Evolutionary conservation across 1,140 invertebrate genomes (phyloP).

Genomic region (Trichoplusia ni): DNA sequence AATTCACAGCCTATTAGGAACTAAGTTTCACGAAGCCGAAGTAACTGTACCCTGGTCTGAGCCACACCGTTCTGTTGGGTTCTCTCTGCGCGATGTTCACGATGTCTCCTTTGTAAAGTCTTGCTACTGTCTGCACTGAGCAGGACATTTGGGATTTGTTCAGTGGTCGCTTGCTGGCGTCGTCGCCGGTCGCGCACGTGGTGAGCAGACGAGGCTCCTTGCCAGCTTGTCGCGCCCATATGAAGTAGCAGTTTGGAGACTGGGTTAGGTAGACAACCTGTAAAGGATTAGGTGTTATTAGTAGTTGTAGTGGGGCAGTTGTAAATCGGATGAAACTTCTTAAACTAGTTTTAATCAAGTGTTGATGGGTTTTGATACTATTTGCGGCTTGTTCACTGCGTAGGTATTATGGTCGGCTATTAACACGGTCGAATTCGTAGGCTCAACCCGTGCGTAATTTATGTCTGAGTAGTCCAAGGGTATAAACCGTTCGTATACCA

Average conservation of each 20-base stretch:
- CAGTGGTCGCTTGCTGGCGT: conserved; percentile 48
- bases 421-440: too few species aligned
- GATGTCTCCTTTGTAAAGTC: conserved; percentile 57
- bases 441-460: too few species aligned
- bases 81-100: conserved; percentile 67
- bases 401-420: too few species aligned
- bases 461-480: too few species aligned
- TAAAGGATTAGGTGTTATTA: conserved; percentile 22
- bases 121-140: conserved; percentile 58
- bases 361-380: too few species aligned
- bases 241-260: conserved; percentile 65
- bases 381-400: too few species aligned
- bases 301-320: not conserved
- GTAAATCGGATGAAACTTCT: not conserved
- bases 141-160: conserved; percentile 69
- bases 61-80: conserved; percentile 65
- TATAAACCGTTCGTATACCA: too few species aligned
- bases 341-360: too few species aligned
- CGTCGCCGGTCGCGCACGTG: conserved; percentile 65
- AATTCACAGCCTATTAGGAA: conserved; percentile 62
- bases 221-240: conserved; percentile 54
- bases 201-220: conserved; percentile 49
- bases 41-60: conserved; percentile 64
- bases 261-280: conserved; percentile 71
- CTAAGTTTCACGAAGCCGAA: conserved; percentile 73